These are phyloP conservation scores for Thelaira solivaga DNA, from an alignment of 2,888 invertebrate species.

Conservation along the genomic window DNA sequence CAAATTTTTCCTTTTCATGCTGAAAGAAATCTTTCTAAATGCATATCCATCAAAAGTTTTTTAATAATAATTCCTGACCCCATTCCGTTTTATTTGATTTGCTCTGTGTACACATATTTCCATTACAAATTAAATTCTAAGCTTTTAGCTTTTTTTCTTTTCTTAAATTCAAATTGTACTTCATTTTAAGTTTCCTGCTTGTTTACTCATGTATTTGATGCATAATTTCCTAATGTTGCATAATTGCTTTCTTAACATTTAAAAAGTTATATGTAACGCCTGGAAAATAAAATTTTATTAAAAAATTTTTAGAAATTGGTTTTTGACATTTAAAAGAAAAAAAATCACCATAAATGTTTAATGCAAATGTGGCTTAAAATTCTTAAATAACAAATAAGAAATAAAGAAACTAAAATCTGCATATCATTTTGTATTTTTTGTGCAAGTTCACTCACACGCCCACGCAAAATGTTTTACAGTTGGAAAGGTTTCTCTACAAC, in stretches of 20 bases:
- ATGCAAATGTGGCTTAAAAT: constrained; percentile 22
- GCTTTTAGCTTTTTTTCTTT: background rate
- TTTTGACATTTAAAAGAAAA: too few relatives aligned
- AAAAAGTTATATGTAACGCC: constrained; percentile 24
- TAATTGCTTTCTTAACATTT: constrained; percentile 47
- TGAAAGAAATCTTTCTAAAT: too few relatives aligned
- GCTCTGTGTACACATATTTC: too few relatives aligned
- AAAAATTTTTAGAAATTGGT: too few relatives aligned
- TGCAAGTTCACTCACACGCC: background rate
- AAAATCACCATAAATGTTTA: constrained; percentile 48
- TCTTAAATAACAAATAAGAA: background rate
- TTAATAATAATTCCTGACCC: constrained; percentile 12
- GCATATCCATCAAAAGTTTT: too few relatives aligned
- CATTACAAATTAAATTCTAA: constrained; percentile 3
- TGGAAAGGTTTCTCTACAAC: too few relatives aligned
- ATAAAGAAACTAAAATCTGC: too few relatives aligned
- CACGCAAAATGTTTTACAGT: too few relatives aligned
- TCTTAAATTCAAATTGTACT: background rate
- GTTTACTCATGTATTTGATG: too few relatives aligned
- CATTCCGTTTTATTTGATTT: constrained; percentile 12
- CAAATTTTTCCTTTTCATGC: too few relatives aligned
- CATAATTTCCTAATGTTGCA: constrained; percentile 24
- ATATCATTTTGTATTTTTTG: constrained; percentile 20
- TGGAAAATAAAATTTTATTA: too few relatives aligned
- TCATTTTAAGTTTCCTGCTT: background rate